A percentile compares a stretch with the other conserved stretches of the same genome.
Conservation (phyloP, 2,113 vertebrate species). For the Nothocercus julius region DNA sequence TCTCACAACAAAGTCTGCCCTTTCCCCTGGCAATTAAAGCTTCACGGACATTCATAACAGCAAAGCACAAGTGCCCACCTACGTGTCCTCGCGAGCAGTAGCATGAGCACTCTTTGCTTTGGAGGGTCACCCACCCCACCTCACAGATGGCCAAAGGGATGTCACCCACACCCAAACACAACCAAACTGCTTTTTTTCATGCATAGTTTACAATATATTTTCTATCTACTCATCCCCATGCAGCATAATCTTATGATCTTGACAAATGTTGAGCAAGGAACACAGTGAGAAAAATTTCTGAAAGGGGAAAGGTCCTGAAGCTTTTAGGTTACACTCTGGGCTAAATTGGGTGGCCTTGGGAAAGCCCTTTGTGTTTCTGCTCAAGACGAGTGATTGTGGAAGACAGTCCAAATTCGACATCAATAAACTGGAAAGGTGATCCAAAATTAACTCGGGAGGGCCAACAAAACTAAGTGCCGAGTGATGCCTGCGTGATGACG, state of each 20-base stretch:
- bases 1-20: conserved; percentile 60
- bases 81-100: background rate
- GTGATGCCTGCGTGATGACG: background rate
- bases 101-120: background rate
- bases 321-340: background rate
- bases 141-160: background rate
- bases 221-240: background rate
- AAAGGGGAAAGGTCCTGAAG: background rate
- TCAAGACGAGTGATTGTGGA: background rate
- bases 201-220: accelerated
- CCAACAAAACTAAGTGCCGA: background rate
- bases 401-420: background rate
- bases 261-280: background rate
- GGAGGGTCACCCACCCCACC: background rate
- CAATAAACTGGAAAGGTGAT: background rate
- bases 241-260: background rate
- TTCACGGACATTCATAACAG: background rate
- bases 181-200: background rate
- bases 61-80: conserved; percentile 42
- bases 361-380: background rate
- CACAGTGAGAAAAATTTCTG: background rate
- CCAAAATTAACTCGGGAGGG: background rate
- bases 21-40: conserved; percentile 44
- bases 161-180: background rate
- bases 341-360: background rate